Evolutionary conservation across 37 sponge, comb jelly and placozoan genomes (phyloP), one percentile per base, ranked within the genome.

Genomic region (Geodia barretti): DNA sequence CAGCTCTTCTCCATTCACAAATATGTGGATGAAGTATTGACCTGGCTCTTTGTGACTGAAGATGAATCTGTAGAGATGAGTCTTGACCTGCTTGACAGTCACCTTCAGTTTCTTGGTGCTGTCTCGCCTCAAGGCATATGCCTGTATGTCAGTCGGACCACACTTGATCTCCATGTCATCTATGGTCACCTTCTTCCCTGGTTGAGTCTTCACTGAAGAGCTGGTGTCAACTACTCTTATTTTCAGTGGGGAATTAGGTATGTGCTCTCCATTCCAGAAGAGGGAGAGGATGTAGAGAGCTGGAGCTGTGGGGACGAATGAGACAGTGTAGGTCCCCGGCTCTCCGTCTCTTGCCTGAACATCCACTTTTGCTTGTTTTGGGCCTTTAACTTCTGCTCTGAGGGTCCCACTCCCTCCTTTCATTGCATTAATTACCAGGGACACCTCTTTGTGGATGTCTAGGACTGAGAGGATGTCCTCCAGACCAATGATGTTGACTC

Each of bases 171-270:
- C 36, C 64, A 78, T 90, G 25, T 59, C 61, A 54, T 79, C 84
- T 14, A 79, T 60, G 36, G 30, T 62, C 30, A 83, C 41, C 60
- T 87, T 78, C 8, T 77, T 36, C 5, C n/a, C 74, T 3, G 88
- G 68, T 21, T 78, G 47, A 34, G 33, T 75, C 0, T 85, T 84
- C 74, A 68, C 64, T 59, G 75, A 78, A 54, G 54, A 81, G 0
- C 34, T 33, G 3, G 63, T 68, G 3, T 47, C 60, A 28, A 58
- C 64, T 24, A 92, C 85, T 2, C 77, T 60, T 39, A 88, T 88
- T 23, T 41, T 66, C 24, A 92, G 77, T 20, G 92, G 92, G 30
- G 89, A 88, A 0, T 68, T 33, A 0, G 92, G 92, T 14, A 92
- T 84, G 42, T 25, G 60, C 60, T 81, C 88, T 26, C 82, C 66